These are phyloP conservation scores for Aplodontia rufa DNA, from an alignment of 2,113 vertebrate species.

Conservation along the genomic window DNA sequence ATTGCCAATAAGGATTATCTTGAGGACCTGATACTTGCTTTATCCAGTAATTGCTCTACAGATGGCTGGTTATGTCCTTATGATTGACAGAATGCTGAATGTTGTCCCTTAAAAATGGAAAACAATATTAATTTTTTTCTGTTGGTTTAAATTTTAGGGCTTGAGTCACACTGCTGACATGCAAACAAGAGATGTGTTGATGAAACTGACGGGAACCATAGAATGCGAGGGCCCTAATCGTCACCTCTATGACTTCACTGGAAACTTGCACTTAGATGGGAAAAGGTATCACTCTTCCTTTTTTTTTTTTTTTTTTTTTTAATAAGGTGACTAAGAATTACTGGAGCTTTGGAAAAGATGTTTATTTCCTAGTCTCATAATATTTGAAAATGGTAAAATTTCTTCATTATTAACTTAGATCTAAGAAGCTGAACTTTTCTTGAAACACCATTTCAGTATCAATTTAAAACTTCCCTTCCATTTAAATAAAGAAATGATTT, in stretches of 20 bases:
- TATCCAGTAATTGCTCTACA: background rate
- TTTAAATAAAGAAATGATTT: background rate
- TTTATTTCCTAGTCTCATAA: background rate
- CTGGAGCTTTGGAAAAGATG: background rate
- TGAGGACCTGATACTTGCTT: background rate
- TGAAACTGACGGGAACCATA: slow-evolving; percentile 91
- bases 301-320: background rate
- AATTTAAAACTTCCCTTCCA: background rate
- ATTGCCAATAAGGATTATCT: background rate
- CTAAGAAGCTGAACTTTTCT: background rate
- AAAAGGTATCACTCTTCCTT: slow-evolving; percentile 86
- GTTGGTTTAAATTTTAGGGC: slow-evolving; percentile 84
- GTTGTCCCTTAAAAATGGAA: too few species aligned
- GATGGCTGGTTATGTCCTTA: background rate
- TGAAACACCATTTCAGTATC: background rate
- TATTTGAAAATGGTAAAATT: background rate
- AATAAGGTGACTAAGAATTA: background rate
- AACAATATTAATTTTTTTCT: background rate
- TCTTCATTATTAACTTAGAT: background rate
- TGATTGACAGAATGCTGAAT: background rate
- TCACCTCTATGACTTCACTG: slow-evolving; percentile 97
- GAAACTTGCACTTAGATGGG: slow-evolving; percentile 92
- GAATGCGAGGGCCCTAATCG: slow-evolving; percentile 98
- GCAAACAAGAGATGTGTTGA: slow-evolving; percentile 91
- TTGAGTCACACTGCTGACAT: slow-evolving; percentile 89